These are phyloP conservation scores for Palythoa grandiflora DNA, from an alignment of 92 coral and sea anemone genomes.

Conservation along the genomic window DNA sequence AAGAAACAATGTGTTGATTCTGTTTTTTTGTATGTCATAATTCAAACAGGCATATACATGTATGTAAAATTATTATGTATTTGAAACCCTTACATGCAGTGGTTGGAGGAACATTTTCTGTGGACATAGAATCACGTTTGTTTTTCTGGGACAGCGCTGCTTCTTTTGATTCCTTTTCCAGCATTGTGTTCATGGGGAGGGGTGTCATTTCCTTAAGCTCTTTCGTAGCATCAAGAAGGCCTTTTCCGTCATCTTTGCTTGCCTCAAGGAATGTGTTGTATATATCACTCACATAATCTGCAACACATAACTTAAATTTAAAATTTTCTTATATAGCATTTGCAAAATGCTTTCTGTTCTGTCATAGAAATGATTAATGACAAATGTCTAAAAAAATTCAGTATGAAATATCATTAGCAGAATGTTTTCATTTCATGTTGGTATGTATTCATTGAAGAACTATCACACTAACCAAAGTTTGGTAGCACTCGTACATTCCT, in stretches of 20 bases:
- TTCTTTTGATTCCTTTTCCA: no score
- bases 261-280: background rate
- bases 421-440: background rate
- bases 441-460: background rate
- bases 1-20: no score
- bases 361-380: no score
- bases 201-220: conserved; percentile 25
- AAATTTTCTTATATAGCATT: background rate
- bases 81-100: no score
- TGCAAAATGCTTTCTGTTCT: background rate
- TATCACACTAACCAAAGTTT: conserved; percentile 15
- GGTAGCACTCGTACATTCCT: conserved; percentile 12
- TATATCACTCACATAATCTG: background rate
- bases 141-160: no score
- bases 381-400: background rate
- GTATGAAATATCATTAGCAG: background rate
- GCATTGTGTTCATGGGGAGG: background rate
- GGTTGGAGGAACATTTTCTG: no score
- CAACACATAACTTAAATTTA: background rate
- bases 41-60: no score
- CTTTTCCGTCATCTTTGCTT: conserved; percentile 1
- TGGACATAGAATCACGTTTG: no score
- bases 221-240: conserved; percentile 14
- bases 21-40: no score
- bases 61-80: no score